phyloP scores from a whole-genome alignment of 2,888 invertebrate genomes.

The Troglohyphantes excavatus region DNA sequence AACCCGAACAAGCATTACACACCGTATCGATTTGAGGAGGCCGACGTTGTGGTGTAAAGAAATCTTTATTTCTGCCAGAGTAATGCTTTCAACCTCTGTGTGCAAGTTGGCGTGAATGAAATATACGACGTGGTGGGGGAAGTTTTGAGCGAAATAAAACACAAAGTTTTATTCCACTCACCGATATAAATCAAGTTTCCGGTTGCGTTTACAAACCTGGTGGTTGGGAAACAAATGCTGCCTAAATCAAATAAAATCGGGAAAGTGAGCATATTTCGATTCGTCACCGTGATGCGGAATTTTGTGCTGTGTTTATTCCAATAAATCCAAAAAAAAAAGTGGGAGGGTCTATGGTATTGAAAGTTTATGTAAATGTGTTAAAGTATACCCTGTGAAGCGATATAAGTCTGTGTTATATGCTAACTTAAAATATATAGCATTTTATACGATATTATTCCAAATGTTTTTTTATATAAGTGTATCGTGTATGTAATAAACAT shows the following conservation, averaged over 20 bases:
- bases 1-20: conserved; percentile 1
- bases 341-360: no score
- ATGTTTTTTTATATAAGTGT: no score
- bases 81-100: conserved; percentile 52
- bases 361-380: no score
- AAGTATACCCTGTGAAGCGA: no score
- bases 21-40: conserved; percentile 26
- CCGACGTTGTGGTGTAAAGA: conserved; percentile 18
- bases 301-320: no score
- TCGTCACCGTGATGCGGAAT: conserved; percentile 10
- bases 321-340: no score
- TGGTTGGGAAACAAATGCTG: conserved; percentile 41
- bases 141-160: conserved; percentile 28
- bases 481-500: no score
- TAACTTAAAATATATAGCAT: no score
- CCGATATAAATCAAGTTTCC: conserved; percentile 65
- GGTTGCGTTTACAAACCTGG: conserved; percentile 33
- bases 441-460: no score
- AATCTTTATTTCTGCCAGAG: conserved; percentile 51
- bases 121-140: conserved; percentile 46
- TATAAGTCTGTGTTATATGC: no score
- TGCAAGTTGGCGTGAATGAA: conserved; percentile 62
- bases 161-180: conserved; percentile 27
- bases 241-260: conserved; percentile 30
- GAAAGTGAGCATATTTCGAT: conserved; percentile 21